phyloP scores from a whole-genome alignment of 2,888 invertebrate species.

The Ceraclea dissimilis region DNA sequence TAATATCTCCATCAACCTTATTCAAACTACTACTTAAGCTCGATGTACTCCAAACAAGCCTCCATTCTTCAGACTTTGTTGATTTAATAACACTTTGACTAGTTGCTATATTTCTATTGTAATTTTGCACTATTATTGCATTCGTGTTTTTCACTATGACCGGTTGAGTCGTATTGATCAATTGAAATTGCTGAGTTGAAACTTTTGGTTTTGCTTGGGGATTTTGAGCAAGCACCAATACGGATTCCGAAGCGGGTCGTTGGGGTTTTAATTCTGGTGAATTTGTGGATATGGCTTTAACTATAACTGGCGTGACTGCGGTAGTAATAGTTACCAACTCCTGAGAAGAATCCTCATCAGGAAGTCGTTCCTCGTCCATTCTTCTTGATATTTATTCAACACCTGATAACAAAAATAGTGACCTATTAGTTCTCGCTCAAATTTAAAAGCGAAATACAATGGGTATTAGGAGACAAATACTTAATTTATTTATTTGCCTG shows the following conservation, averaged over 20 bases:
- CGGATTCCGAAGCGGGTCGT: constrained; percentile 2
- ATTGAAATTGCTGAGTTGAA: neutral
- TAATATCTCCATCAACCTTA: constrained; percentile 3
- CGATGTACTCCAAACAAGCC: neutral
- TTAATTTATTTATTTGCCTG: too few relatives aligned
- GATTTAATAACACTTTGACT: constrained; percentile 16
- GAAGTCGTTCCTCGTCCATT: neutral
- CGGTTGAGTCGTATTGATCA: neutral
- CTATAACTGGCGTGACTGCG: constrained; percentile 10
- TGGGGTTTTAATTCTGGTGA: neutral
- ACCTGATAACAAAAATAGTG: too few relatives aligned
- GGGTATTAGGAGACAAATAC: too few relatives aligned
- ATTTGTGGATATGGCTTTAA: constrained; percentile 8
- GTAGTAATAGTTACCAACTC: constrained; percentile 2
- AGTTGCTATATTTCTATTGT: neutral
- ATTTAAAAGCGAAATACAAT: too few relatives aligned
- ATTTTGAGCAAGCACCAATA: constrained; percentile 9
- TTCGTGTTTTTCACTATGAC: constrained; percentile 16
- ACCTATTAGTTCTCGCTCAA: too few relatives aligned
- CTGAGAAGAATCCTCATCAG: constrained; percentile 3
- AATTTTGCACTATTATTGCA: constrained; percentile 13
- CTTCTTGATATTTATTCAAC: neutral
- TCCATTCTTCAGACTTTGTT: constrained; percentile 14
- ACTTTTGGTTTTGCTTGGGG: constrained; percentile 4
- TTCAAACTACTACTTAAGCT: too few relatives aligned